Evolutionary conservation across 92 coral and sea anemone genomes (phyloP).

Genomic region (Zoanthus solanderi): DNA sequence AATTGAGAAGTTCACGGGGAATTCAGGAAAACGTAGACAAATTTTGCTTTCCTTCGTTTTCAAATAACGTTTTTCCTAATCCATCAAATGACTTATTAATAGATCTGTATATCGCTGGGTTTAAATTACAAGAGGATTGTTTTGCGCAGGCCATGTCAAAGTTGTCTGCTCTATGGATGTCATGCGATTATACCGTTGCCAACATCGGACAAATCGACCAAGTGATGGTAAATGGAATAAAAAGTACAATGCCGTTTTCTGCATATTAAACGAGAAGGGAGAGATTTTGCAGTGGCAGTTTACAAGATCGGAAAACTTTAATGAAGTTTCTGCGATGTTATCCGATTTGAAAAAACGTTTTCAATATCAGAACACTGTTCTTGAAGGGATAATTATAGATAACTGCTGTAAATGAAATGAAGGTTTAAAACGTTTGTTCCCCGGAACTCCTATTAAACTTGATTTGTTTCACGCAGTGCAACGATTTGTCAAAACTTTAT

Average conservation of each 20-base stretch:
- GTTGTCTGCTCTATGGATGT: neutral
- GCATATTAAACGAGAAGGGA: neutral
- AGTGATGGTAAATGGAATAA: neutral
- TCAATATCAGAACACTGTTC: neutral
- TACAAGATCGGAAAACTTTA: conserved; percentile 4
- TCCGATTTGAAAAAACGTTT: neutral
- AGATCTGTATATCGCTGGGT: conserved; percentile 33
- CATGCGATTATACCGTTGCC: neutral
- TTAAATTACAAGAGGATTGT: conserved; percentile 24
- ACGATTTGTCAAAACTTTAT: conserved; percentile 14
- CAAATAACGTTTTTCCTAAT: conserved; percentile 22
- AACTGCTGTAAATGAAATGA: conserved; percentile 44
- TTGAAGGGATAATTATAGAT: conserved; percentile 31
- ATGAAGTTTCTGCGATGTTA: neutral
- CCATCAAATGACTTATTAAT: conserved; percentile 46
- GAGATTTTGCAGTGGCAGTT: neutral
- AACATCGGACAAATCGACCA: neutral
- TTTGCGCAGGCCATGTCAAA: conserved; percentile 24
- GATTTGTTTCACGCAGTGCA: conserved; percentile 48
- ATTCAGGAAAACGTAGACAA: conserved; percentile 5
- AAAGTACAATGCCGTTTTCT: neutral
- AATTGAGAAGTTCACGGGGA: neutral
- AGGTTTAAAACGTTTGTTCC: neutral
- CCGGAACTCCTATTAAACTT: neutral
- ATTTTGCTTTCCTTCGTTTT: conserved; percentile 39